Percentiles rank a stretch among this genome's conserved stretches.
Evolutionary conservation across 2,113 vertebrate species (phyloP).

Genomic region (Heterochromis multidens): DNA sequence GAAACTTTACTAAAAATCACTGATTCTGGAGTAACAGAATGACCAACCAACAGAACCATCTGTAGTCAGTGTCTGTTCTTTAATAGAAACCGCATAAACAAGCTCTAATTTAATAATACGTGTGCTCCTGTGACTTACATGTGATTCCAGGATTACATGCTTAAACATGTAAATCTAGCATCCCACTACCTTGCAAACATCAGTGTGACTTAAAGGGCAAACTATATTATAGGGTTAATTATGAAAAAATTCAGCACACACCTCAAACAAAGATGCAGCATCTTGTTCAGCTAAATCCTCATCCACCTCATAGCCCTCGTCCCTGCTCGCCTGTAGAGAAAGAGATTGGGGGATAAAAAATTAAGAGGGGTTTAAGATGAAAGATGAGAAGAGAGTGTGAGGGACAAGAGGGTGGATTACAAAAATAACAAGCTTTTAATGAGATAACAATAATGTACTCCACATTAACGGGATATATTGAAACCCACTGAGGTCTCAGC

Average conservation of each 20-base stretch:
- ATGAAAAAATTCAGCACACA: conserved; percentile 11
- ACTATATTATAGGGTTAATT: not conserved
- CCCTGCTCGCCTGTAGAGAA: conserved; percentile 67
- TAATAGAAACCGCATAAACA: not conserved
- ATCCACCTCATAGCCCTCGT: conserved; percentile 77
- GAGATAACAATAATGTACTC: conserved; percentile 31
- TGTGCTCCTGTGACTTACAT: not conserved
- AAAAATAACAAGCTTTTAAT: conserved; percentile 8
- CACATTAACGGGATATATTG: not conserved
- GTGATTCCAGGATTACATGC: not conserved
- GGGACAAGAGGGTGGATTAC: not conserved
- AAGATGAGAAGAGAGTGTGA: not conserved
- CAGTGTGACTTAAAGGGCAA: not conserved
- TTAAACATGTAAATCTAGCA: not conserved
- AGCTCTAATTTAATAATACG: not conserved
- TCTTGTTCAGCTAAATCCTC: conserved; percentile 75
- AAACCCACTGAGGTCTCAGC: not conserved
- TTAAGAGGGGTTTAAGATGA: not conserved
- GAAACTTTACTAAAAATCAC: not conserved
- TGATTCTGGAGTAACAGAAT: not conserved
- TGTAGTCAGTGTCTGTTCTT: not conserved
- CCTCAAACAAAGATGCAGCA: conserved; percentile 74
- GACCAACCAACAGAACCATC: not conserved
- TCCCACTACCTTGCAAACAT: not conserved
- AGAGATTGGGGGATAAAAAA: not conserved